Evolutionary conservation across 2,888 invertebrate species (phyloP).

Genomic region (Enchytraeus crypticus): DNA sequence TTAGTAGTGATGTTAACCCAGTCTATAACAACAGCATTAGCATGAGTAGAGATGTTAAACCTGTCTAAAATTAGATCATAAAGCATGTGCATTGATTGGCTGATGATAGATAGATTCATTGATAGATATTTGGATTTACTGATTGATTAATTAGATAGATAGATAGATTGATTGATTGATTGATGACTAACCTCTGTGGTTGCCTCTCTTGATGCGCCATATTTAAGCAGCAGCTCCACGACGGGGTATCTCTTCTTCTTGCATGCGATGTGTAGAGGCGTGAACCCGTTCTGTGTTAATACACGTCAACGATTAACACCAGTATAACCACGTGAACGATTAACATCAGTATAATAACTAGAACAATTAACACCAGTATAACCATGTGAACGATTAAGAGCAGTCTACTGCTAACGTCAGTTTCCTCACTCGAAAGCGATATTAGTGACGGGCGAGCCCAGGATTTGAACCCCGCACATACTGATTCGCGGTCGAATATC

Average conservation of each 20-base stretch:
- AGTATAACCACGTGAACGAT: no score
- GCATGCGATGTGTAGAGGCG: slow-evolving; percentile 96
- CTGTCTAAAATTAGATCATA: slow-evolving; percentile 56
- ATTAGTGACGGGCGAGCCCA: no score
- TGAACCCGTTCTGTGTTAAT: slow-evolving; percentile 74
- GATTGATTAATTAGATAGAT: background rate
- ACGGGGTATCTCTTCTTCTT: slow-evolving; percentile 98
- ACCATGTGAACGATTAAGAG: no score
- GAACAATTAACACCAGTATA: no score
- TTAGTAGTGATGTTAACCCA: slow-evolving; percentile 90
- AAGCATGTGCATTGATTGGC: background rate
- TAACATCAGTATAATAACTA: no score
- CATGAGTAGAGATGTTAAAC: slow-evolving; percentile 91
- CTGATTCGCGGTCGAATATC: no score
- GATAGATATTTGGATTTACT: no score
- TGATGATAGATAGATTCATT: no score
- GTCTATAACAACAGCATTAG: slow-evolving; percentile 52
- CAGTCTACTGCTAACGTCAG: no score
- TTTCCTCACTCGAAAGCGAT: no score
- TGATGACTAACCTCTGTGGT: slow-evolving; percentile 58
- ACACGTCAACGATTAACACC: no score
- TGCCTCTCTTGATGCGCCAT: slow-evolving; percentile 82
- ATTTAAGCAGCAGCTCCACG: slow-evolving; percentile 89
- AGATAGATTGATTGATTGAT: background rate
- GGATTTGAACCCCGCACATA: no score